Evolutionary conservation across 2,113 vertebrate species (phyloP).

Genomic region (Mustela nigripes): DNA sequence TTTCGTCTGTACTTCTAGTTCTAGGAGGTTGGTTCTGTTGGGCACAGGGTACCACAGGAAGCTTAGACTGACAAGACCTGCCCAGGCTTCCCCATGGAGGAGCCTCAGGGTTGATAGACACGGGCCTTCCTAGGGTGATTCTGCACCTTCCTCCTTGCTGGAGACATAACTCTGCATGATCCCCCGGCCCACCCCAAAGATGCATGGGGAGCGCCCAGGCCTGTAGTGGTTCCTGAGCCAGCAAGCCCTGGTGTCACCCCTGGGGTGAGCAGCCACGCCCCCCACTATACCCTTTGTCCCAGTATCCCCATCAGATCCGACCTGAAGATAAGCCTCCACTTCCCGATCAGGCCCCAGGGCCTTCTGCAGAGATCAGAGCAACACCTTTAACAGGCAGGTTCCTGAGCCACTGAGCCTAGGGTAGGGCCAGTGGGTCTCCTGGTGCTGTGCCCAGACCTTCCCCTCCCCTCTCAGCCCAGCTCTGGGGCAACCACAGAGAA

Average conservation of each 20-base stretch:
- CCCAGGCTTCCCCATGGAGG: not conserved
- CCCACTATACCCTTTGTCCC: not conserved
- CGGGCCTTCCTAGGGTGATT: not conserved
- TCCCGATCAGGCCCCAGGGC: not conserved
- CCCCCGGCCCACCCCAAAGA: not conserved
- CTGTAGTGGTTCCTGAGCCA: not conserved
- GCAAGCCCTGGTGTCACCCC: no score
- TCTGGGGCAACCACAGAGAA: not conserved
- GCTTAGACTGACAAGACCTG: not conserved
- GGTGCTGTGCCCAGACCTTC: not conserved
- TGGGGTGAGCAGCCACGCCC: not conserved
- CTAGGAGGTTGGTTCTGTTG: constrained; percentile 14
- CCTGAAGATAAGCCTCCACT: not conserved
- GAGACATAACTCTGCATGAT: not conserved
- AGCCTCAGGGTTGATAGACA: not conserved
- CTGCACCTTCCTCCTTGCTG: not conserved
- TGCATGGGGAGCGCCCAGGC: accelerated
- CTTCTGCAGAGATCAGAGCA: not conserved
- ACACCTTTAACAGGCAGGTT: not conserved
- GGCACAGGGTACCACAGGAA: not conserved
- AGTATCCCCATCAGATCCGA: not conserved
- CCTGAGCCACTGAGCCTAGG: not conserved
- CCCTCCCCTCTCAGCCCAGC: not conserved
- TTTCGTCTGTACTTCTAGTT: not conserved
- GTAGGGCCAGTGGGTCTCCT: no score